Conservation (phyloP, 2,888 invertebrate species). For the Protophormia terraenovae region DNA sequence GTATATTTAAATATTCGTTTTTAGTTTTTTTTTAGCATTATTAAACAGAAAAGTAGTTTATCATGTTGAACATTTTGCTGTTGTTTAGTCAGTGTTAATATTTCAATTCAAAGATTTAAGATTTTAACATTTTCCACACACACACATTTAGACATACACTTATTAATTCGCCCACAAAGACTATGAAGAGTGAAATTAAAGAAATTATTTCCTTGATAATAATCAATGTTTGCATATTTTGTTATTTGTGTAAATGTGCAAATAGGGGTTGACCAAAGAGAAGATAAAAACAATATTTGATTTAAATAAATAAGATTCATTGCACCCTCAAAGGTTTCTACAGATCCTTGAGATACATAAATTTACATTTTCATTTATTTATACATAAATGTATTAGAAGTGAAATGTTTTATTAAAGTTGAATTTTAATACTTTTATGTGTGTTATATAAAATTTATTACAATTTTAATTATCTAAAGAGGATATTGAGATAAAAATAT, state of each 20-base stretch:
- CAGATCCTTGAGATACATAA: background rate
- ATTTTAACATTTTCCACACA: constrained; percentile 31
- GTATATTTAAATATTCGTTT: constrained; percentile 38
- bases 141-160: background rate
- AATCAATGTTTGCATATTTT: constrained; percentile 53
- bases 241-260: constrained; percentile 37
- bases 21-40: constrained; percentile 38
- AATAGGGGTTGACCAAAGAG: constrained; percentile 32
- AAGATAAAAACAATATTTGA: constrained; percentile 15
- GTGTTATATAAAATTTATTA: no score
- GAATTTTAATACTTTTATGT: no score
- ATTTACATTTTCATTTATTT: background rate
- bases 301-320: constrained; percentile 11
- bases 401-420: background rate
- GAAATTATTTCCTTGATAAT: constrained; percentile 65
- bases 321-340: background rate
- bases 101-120: constrained; percentile 53
- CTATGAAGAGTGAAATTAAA: constrained; percentile 52
- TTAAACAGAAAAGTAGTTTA: constrained; percentile 61
- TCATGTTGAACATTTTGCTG: constrained; percentile 57
- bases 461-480: no score
- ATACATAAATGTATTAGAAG: background rate
- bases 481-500: no score
- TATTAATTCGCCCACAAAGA: background rate
- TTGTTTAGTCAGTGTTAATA: constrained; percentile 48